Evolutionary conservation across 2,888 invertebrate genomes (phyloP).

Genomic region (Gisinianus flammeolus): DNA sequence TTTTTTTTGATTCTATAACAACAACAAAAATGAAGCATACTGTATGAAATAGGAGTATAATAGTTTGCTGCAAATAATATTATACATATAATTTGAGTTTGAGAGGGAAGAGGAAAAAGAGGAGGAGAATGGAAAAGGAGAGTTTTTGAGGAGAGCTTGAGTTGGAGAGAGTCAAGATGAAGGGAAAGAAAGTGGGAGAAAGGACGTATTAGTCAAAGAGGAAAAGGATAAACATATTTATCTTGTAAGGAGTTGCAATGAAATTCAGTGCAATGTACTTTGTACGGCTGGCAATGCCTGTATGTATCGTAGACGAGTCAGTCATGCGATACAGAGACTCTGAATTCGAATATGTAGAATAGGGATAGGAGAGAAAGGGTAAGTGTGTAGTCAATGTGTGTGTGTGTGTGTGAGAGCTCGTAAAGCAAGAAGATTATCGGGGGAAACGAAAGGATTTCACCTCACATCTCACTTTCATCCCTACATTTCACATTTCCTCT

Average conservation of each 20-base stretch:
- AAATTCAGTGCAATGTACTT: neutral
- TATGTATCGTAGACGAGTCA: no score
- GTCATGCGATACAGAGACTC: no score
- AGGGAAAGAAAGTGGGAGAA: no score
- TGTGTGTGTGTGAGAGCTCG: neutral
- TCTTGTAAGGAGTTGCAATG: neutral
- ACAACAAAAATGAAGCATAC: no score
- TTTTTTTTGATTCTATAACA: no score
- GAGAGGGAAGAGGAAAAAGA: neutral
- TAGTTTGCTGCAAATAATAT: no score
- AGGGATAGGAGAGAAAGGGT: neutral
- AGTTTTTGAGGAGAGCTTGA: neutral
- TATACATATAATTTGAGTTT: no score
- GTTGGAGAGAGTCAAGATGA: neutral
- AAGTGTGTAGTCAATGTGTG: neutral
- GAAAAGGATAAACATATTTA: no score
- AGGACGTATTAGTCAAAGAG: no score
- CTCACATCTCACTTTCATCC: slow-evolving; percentile 28
- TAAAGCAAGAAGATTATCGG: slow-evolving; percentile 24
- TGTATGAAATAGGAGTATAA: no score
- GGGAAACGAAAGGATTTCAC: slow-evolving; percentile 19
- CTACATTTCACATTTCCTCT: neutral
- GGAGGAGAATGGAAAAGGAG: neutral
- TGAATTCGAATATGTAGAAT: neutral
- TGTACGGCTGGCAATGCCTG: no score